These are phyloP conservation scores for Amiota minor DNA, from an alignment of 2,888 invertebrate genomes.

Conservation along the genomic window DNA sequence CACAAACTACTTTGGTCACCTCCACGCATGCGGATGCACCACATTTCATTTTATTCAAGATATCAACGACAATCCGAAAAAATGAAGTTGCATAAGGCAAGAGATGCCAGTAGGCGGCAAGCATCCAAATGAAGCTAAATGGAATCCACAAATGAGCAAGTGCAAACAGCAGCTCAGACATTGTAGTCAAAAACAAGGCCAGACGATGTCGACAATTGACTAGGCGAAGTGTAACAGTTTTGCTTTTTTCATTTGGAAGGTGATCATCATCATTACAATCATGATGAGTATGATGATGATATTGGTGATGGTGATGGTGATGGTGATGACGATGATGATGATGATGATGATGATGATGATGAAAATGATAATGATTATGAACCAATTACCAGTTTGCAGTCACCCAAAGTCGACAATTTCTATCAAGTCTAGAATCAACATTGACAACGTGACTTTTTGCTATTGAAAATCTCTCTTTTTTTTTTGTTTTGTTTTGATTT, in stretches of 20 bases:
- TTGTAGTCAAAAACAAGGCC: background rate
- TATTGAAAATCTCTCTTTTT: too few relatives aligned
- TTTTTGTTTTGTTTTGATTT: too few relatives aligned
- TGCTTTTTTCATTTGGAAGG: conserved; percentile 54
- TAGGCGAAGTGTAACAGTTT: conserved; percentile 58
- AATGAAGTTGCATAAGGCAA: background rate
- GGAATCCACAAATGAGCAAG: conserved; percentile 24
- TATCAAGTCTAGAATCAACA: too few relatives aligned
- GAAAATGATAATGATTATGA: conserved; percentile 12
- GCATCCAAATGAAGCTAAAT: conserved; percentile 29
- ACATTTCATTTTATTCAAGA: too few relatives aligned
- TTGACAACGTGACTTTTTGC: too few relatives aligned
- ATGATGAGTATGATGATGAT: background rate
- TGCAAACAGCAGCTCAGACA: conserved; percentile 21
- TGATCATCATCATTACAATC: conserved; percentile 33
- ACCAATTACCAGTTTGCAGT: background rate
- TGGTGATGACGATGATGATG: conserved; percentile 31
- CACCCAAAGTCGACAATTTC: too few relatives aligned
- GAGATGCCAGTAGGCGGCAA: conserved; percentile 55
- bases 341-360: conserved; percentile 36
- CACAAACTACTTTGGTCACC: background rate
- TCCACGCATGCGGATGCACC: too few relatives aligned
- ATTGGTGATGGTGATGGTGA: conserved; percentile 35
- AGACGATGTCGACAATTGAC: conserved; percentile 24
- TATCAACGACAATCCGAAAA: background rate